Percentiles rank a stretch among this genome's conserved stretches.
phyloP scores from a whole-genome alignment of 1,140 invertebrate genomes.

The Procambarus clarkii region DNA sequence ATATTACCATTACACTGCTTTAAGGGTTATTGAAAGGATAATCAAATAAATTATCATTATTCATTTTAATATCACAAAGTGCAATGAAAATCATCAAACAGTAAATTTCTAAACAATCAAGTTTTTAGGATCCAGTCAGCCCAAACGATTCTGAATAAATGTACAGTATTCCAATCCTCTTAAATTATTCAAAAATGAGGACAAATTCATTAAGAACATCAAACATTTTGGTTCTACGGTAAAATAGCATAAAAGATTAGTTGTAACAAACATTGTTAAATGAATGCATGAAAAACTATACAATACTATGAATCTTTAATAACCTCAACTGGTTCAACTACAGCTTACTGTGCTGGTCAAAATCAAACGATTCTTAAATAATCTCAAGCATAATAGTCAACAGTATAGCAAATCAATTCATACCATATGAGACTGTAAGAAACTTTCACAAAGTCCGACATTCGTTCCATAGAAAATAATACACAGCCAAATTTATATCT shows the following conservation, averaged over 20 bases:
- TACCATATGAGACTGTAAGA: background rate
- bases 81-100: conserved; percentile 46
- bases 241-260: background rate
- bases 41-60: background rate
- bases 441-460: conserved; percentile 8
- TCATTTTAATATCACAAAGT: conserved; percentile 55
- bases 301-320: background rate
- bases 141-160: conserved; percentile 12
- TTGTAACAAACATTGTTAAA: background rate
- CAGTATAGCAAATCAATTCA: background rate
- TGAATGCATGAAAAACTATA: background rate
- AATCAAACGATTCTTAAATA: background rate
- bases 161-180: background rate
- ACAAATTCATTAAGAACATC: background rate
- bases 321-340: background rate
- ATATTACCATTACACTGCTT: background rate
- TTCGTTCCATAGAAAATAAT: background rate
- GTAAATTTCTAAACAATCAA: conserved; percentile 33
- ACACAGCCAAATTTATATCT: background rate
- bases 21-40: background rate
- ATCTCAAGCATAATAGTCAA: background rate
- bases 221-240: background rate
- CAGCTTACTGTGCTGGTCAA: background rate
- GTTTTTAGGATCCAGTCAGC: conserved; percentile 3
- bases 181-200: background rate